Base-by-base conservation (phyloP, 2,113 vertebrate genomes). In the Coryphaenoides rupestris region DNA sequence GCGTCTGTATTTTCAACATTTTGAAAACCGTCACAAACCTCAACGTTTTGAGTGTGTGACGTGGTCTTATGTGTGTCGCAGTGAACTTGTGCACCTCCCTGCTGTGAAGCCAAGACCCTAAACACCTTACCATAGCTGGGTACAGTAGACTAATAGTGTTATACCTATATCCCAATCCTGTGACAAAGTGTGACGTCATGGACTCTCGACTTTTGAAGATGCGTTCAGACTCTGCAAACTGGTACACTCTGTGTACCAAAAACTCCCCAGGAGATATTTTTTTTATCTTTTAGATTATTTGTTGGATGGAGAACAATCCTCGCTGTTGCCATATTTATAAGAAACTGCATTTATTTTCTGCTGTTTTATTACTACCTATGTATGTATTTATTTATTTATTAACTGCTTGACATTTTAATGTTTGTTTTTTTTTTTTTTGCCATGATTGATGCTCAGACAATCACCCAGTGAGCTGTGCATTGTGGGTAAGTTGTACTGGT, bases 391-490 rank as follows among this genome's bases (percentile, higher is more conserved):
- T 61, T 33, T 47, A 54, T 47, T 26, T 24, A 60, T 10, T 58
- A 65, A 12, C 23, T 62, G 50, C 21, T 54, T 4, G 19, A 21
- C 17, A 21, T 5, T 50, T 50, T 17, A 16, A 17, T 50, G n/a
- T n/a, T 50, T 1, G n/a, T 5, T 50, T 50, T 17, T 14, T 13
- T 50, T 5, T n/a, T 50, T 1, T 60, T 61, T 52, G 2, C 7
- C 40, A 72, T 46, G 16, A 68, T 62, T 49, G 6, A 53, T 1
- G 68, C 76, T 76, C 58, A 72, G 84, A 84, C 78, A 85, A 86
- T 88, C 83, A 63, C 33, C 15, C 13, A 55, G 47, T 2, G 5
- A 17, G 24, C 69, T 72, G 55, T 66, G 70, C 26, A 68, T 70
- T 53, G 62, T 55, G 21, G 50, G 24, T 46, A 62, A 23, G 33